Conservation (phyloP, 2,888 invertebrate genomes). For the Mesorhabditis sp. region DNA sequence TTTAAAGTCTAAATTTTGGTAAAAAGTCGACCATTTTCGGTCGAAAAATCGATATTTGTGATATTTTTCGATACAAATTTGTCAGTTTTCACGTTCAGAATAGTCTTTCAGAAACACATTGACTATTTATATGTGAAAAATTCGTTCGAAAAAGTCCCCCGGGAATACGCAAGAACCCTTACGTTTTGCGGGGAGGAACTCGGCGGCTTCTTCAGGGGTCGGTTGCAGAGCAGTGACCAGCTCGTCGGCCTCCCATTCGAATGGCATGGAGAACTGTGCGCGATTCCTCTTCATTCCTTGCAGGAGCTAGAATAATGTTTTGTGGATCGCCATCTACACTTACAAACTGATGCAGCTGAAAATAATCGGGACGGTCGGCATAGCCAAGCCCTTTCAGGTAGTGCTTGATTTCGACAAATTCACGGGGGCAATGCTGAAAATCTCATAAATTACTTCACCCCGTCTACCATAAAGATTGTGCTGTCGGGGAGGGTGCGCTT, state of each 20-base stretch:
- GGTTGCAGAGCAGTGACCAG: neutral
- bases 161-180: neutral
- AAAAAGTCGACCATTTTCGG: no score
- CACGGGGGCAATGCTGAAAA: conserved; percentile 5
- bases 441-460: neutral
- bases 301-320: neutral
- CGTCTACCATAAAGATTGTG: neutral
- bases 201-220: neutral
- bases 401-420: conserved; percentile 6
- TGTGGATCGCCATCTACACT: neutral
- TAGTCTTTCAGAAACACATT: neutral
- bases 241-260: neutral
- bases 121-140: neutral
- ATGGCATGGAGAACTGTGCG: neutral
- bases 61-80: no score
- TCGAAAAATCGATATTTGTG: no score
- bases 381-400: neutral
- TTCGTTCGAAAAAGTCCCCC: neutral
- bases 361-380: conserved; percentile 4
- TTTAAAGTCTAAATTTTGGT: no score
- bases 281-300: neutral
- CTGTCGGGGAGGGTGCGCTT: neutral
- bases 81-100: no score
- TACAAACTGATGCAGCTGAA: neutral
- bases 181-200: neutral